A percentile compares a stretch with the other conserved stretches of the same genome.
These are phyloP conservation scores for Dipus sagitta DNA, from an alignment of 2,797 vertebrate genomes.

Conservation along the genomic window DNA sequence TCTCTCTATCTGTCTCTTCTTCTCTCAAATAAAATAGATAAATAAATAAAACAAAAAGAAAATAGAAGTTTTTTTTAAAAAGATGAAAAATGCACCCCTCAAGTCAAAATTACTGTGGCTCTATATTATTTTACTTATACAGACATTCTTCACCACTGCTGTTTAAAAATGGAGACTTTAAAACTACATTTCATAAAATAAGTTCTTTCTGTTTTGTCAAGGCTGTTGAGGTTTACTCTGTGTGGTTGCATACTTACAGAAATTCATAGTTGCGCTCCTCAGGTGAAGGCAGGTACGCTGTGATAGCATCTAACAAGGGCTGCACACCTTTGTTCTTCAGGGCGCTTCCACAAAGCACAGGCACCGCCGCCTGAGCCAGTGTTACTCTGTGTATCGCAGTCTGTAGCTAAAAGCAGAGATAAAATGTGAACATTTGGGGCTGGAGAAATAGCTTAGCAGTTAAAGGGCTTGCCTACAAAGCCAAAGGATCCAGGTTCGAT, in stretches of 20 bases:
- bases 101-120: constrained; percentile 32
- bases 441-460: too few relatives aligned
- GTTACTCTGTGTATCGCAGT: constrained; percentile 94
- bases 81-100: not conserved
- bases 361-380: constrained; percentile 92
- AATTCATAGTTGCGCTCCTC: constrained; percentile 92
- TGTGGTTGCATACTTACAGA: constrained; percentile 90
- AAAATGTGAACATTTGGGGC: not conserved
- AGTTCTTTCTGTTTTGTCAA: constrained; percentile 1
- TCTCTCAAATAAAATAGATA: too few relatives aligned
- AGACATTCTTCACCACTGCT: not conserved
- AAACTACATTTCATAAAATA: not conserved
- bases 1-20: too few relatives aligned
- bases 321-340: constrained; percentile 97
- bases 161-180: constrained; percentile 14
- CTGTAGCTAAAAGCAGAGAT: constrained; percentile 88
- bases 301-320: constrained; percentile 94
- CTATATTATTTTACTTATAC: not conserved
- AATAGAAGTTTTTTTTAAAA: too few relatives aligned
- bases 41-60: too few relatives aligned
- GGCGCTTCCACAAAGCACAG: constrained; percentile 97
- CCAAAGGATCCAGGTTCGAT: too few relatives aligned
- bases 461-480: too few relatives aligned
- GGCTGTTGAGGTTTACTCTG: not conserved
- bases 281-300: constrained; percentile 94